Base-by-base conservation (phyloP, 2,888 invertebrate genomes). In the Erynnis tages region DNA sequence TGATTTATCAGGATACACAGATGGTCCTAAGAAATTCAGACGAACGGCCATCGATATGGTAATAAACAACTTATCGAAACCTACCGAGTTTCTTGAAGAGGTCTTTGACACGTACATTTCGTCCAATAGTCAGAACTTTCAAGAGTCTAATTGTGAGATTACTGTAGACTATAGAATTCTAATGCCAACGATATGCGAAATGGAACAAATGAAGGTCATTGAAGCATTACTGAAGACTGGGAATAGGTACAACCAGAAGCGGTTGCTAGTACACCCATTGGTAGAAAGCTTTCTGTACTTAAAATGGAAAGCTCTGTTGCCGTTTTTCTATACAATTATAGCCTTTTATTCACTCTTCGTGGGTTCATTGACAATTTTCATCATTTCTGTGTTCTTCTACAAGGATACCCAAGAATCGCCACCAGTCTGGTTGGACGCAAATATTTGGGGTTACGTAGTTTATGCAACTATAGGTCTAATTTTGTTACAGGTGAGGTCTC, bases 121-220 rank as follows among this genome's bases (percentile, higher is more conserved):
- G 1, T 79, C 86, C 3, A 91, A 91, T 58, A 79, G 80, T 0
- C 76, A 77, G 34, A 83, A 80, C 40, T 63, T 87, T 2, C 79
- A 81, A 57, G 81, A 88, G 30, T 61, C 71, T 1, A 73, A 79
- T 27, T 91, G 90, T 61, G 77, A 83, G 57, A 81, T 92, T 0
- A 85, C 76, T 8, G 77, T 91, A 1, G 87, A 91, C 59, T 92
- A 89, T 58, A 79, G 82, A 16, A 79, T 91, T 30, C 62, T 90
- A 4, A 82, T 87, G 79, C 90, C 90, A 0, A 77, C 71, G 17
- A 63, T 72, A 7, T 79, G 82, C 56, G 86, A 86, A 58, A 76
- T 82, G 74, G 83, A 90, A 54, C 91, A 91, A 60, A 91, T 91
- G 85, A 87, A 90, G 62, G 91, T 91, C 0, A 80, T 92, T 34